Conservation (phyloP, 2,797 vertebrate species). For the Phylloscopus collybita region DNA sequence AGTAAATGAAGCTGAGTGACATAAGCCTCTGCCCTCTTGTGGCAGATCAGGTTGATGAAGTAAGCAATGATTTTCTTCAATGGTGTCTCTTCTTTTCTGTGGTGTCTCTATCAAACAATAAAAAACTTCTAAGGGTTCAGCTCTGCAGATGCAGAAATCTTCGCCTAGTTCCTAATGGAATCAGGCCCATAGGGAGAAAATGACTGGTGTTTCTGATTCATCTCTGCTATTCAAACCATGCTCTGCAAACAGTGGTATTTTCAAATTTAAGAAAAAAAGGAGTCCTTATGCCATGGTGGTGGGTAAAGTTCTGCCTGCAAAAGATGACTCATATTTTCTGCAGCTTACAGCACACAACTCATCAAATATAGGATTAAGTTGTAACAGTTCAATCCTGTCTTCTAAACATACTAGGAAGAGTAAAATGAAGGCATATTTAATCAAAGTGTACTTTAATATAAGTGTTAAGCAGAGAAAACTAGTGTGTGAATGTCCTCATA, state of each 20-base stretch:
- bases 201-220: neutral
- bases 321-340: neutral
- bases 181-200: neutral
- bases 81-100: neutral
- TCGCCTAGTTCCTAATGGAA: neutral
- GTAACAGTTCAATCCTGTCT: neutral
- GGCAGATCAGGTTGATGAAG: constrained; percentile 13
- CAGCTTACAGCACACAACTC: neutral
- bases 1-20: constrained; percentile 14
- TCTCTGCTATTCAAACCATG: neutral
- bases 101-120: neutral
- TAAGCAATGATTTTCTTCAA: neutral
- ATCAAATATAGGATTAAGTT: neutral
- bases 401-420: neutral
- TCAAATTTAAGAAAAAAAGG: neutral
- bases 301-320: neutral
- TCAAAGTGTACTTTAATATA: neutral
- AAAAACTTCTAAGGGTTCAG: neutral
- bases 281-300: neutral
- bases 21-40: constrained; percentile 54
- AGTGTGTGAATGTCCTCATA: neutral
- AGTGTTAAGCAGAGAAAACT: neutral
- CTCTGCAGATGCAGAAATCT: neutral
- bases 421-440: neutral
- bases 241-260: neutral